Percentiles rank a stretch among this genome's conserved stretches.
Evolutionary conservation across 1,140 invertebrate species (phyloP).

Genomic region (Zaprionus kolodkinae): DNA sequence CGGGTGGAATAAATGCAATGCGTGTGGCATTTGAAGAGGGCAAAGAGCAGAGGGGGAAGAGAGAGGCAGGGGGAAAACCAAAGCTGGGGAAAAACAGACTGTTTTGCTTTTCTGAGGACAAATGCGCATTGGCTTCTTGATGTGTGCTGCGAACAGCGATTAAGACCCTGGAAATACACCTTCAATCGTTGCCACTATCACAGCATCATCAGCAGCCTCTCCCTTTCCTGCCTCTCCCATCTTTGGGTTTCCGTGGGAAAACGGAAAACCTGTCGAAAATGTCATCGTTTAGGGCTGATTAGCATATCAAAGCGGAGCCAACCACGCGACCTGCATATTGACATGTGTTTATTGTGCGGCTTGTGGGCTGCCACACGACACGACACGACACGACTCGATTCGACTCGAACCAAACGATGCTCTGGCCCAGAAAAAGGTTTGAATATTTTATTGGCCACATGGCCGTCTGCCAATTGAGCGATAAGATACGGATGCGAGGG

Average conservation of each 20-base stretch:
- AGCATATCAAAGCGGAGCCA: constrained; percentile 74
- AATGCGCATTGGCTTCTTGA: constrained; percentile 6
- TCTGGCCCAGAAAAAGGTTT: constrained; percentile 44
- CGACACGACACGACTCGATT: too few species aligned
- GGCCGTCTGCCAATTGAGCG: constrained; percentile 64
- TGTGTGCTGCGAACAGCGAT: constrained; percentile 10
- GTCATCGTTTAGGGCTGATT: constrained; percentile 75
- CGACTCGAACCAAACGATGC: constrained; percentile 7
- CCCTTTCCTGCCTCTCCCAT: neutral
- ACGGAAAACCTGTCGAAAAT: constrained; percentile 79
- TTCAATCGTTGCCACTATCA: constrained; percentile 7
- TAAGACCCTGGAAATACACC: constrained; percentile 5
- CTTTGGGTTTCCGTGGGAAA: constrained; percentile 65
- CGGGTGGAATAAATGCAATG: constrained; percentile 47
- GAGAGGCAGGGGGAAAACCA: neutral
- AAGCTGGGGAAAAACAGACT: neutral
- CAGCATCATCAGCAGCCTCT: neutral
- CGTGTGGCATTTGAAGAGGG: constrained; percentile 33
- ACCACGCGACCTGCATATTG: constrained; percentile 71
- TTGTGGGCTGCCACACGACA: constrained; percentile 15
- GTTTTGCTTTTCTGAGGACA: neutral
- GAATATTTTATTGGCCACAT: constrained; percentile 67
- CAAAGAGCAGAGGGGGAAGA: neutral
- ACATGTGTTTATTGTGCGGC: constrained; percentile 74
- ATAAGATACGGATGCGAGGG: constrained; percentile 42